These are phyloP conservation scores for Acanthis flammea DNA, from an alignment of 2,797 vertebrate species.

Conservation along the genomic window DNA sequence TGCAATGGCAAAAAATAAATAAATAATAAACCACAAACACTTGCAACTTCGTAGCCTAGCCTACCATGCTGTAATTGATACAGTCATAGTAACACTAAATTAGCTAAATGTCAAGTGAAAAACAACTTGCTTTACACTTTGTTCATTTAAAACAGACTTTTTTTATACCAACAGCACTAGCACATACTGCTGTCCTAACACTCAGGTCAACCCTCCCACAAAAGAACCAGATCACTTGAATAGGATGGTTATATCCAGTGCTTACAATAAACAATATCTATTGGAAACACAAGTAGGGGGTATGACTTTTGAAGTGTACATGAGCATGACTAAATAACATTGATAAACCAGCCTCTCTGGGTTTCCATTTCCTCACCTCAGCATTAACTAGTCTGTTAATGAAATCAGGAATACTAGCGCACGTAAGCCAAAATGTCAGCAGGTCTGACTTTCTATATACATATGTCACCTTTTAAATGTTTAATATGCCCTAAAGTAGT, in stretches of 20 bases:
- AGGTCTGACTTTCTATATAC: constrained; percentile 44
- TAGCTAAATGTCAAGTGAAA: constrained; percentile 4
- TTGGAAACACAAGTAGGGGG: background rate
- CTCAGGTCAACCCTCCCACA: background rate
- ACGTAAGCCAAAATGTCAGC: constrained; percentile 53
- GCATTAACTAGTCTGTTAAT: background rate
- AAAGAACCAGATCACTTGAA: background rate
- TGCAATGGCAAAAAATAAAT: background rate
- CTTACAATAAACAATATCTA: background rate
- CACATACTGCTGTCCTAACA: background rate
- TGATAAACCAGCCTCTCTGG: background rate
- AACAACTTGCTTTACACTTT: background rate
- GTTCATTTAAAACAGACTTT: background rate
- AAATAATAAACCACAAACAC: background rate
- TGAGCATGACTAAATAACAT: background rate
- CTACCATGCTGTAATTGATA: background rate
- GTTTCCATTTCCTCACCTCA: constrained; percentile 16
- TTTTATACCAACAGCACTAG: background rate
- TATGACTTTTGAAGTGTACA: background rate
- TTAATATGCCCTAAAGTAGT: constrained; percentile 66
- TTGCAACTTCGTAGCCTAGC: background rate
- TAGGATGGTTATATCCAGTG: background rate
- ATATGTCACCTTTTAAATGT: constrained; percentile 63
- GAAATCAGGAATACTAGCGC: constrained; percentile 12
- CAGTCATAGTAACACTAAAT: background rate